Conservation (phyloP, 2,888 invertebrate species). For the Drosophila kambysellisi region DNA sequence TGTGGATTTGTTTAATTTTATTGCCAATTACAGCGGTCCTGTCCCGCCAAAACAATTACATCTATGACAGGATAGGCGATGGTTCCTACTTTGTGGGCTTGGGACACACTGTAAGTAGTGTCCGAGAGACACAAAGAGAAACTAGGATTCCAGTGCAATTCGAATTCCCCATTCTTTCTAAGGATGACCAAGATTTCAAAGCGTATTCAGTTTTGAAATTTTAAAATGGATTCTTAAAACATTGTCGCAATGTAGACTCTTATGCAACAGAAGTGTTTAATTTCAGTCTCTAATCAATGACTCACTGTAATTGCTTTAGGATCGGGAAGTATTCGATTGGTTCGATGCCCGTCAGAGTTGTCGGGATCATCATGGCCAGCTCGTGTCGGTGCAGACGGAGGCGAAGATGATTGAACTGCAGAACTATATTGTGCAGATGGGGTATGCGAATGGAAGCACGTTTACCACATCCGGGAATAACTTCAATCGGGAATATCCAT, state of each 20-base stretch:
- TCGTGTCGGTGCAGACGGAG: constrained; percentile 37
- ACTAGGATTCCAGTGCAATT: neutral
- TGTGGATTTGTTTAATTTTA: fast-evolving
- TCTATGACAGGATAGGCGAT: neutral
- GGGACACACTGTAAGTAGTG: neutral
- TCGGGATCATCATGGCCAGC: constrained; percentile 11
- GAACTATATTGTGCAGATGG: constrained; percentile 20
- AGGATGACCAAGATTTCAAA: too few relatives aligned
- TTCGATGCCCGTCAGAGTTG: constrained; percentile 40
- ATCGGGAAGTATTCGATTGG: constrained; percentile 28
- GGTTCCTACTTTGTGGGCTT: neutral
- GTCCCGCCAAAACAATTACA: fast-evolving
- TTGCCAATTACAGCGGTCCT: fast-evolving
- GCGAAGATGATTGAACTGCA: constrained; percentile 29
- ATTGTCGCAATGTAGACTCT: neutral
- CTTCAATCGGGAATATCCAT: constrained; percentile 20
- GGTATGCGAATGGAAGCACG: constrained; percentile 46
- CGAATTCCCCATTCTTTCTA: neutral
- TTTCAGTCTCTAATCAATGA: neutral
- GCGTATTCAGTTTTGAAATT: neutral
- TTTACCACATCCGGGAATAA: constrained; percentile 57
- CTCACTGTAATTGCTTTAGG: neutral
- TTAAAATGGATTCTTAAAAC: too few relatives aligned
- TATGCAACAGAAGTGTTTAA: neutral
- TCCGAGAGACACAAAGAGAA: too few relatives aligned